Conservation (phyloP, 2,113 vertebrate genomes). For the Nanorana parkeri region DNA sequence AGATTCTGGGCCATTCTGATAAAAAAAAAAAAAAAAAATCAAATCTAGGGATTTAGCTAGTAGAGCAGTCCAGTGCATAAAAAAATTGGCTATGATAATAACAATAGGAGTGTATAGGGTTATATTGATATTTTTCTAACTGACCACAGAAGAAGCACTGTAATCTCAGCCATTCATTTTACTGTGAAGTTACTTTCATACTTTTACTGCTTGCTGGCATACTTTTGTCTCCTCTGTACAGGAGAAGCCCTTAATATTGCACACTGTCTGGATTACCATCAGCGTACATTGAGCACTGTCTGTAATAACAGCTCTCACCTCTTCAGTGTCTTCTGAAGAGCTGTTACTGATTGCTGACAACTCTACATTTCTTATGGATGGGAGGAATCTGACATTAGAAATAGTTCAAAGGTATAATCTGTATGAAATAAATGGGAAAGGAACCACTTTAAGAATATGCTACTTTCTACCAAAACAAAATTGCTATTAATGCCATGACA, state of each 20-base stretch:
- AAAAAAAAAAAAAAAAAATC: no score
- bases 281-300: conserved; percentile 38
- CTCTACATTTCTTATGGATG: conserved; percentile 41
- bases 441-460: conserved; percentile 7
- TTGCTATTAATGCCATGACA: conserved; percentile 10
- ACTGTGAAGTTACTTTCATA: not conserved
- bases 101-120: not conserved
- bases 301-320: conserved; percentile 50
- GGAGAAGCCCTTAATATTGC: conserved; percentile 49
- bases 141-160: not conserved
- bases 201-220: conserved; percentile 12
- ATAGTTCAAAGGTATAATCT: conserved; percentile 19
- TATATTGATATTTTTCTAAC: not conserved
- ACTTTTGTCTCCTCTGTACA: conserved; percentile 28
- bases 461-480: not conserved
- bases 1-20: no score
- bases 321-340: conserved; percentile 50
- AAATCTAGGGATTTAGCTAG: no score
- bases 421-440: conserved; percentile 39
- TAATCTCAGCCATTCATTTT: not conserved
- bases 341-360: conserved; percentile 54
- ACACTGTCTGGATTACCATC: conserved; percentile 46
- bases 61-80: no score
- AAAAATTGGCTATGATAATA: not conserved
- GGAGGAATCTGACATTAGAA: conserved; percentile 40